Evolutionary conservation across 2,113 vertebrate species (phyloP), one percentile per base, ranked within the genome.

Genomic region (Psittacus erithacus): DNA sequence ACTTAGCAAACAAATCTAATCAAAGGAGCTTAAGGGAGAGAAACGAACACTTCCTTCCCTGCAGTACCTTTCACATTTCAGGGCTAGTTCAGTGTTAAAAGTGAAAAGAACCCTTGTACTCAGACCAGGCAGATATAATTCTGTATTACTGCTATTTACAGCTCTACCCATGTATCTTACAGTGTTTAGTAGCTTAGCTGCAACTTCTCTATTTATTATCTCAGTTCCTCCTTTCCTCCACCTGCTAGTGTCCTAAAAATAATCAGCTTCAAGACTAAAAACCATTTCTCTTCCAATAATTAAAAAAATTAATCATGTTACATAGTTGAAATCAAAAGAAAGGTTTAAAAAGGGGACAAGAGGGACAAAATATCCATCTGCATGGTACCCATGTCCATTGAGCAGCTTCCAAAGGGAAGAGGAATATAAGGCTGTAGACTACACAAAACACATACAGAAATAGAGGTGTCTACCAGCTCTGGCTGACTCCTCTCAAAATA

Each of bases 221-320:
- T 95, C 88, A 94, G 83, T 96, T 97, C 83, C 88, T 87, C 53
- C 78, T 95, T 94, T 90, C 44, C 23, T 91, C 84, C 83, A 96
- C 88, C 74, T 91, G 86, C 49, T 77, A 50, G 7, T 9, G 9
- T 46, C 59, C 49, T 93, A 87, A 93, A 95, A 92, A 46, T 13
- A 78, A 87, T 8, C 44, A 84, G 33, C 44, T 91, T 76, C 28
- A 63, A 84, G 43, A 75, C n/a, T 62, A 29, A 17, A 83, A 84
- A 57, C 60, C 7, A 33, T 86, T 75, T 91, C 78, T 74, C 38
- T 80, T 80, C 1, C 1, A 70, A 31, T 65, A 46, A 20, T 47
- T 17, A 6, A 22, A 68, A 68, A 52, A 10, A 22, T 7, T 18
- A 20, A 74, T 20, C 8, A 46, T 19, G 14, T 38, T 82, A 67